Evolutionary conservation across 1,140 invertebrate genomes (phyloP).

Genomic region (Holcopasites calliopsidis): DNA sequence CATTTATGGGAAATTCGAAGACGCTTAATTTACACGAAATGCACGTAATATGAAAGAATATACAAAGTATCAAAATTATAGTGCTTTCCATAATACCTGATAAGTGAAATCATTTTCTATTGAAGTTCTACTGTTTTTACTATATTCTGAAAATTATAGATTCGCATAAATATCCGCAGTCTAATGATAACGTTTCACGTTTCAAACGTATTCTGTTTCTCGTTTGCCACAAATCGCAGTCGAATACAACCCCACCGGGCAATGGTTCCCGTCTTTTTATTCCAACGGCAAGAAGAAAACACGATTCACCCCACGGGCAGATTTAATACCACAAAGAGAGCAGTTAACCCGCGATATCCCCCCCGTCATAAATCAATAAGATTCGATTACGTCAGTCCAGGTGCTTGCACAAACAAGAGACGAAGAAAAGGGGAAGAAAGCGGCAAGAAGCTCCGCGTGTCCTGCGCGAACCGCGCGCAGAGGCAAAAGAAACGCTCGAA

Average conservation of each 20-base stretch:
- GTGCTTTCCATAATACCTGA: no score
- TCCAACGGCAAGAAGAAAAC: not conserved
- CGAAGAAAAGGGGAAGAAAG: not conserved
- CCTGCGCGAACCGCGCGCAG: conserved; percentile 17
- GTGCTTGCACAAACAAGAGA: conserved; percentile 24
- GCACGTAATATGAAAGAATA: no score
- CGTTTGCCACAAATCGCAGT: not conserved
- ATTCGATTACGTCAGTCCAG: conserved; percentile 56
- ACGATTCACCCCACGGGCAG: conserved; percentile 7
- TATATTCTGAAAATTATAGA: no score
- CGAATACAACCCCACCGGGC: no score
- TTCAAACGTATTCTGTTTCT: not conserved
- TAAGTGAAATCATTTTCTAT: no score
- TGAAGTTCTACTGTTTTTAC: no score
- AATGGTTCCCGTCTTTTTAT: not conserved
- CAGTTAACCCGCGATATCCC: conserved; percentile 34
- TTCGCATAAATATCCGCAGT: no score
- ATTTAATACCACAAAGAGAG: conserved; percentile 40
- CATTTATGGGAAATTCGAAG: no score
- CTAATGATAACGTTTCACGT: no score
- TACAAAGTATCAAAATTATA: no score
- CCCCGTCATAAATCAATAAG: conserved; percentile 51
- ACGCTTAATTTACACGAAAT: no score
- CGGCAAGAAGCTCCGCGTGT: conserved; percentile 37
- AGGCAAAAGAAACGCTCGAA: conserved; percentile 8